Evolutionary conservation across 2,888 invertebrate species (phyloP).

Genomic region (Drosophila suboccidentalis): DNA sequence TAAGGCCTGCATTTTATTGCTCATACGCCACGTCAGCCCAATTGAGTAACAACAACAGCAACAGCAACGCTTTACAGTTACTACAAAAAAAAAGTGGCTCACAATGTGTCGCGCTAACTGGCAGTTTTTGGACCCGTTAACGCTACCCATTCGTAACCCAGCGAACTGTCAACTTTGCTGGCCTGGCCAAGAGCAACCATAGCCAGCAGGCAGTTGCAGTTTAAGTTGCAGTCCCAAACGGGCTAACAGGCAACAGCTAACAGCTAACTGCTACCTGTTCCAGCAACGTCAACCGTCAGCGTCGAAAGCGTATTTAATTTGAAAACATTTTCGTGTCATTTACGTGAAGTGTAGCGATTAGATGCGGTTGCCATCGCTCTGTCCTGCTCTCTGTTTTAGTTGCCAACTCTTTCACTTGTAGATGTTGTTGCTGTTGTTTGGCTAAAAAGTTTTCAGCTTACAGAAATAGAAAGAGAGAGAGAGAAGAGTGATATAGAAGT

Average conservation of each 20-base stretch:
- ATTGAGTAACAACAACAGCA: constrained; percentile 39
- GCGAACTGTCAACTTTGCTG: constrained; percentile 56
- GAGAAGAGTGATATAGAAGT: constrained; percentile 41
- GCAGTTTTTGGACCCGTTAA: constrained; percentile 32
- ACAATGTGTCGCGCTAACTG: constrained; percentile 41
- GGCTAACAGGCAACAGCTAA: constrained; percentile 7
- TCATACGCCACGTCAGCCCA: constrained; percentile 57
- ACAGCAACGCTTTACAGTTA: constrained; percentile 53
- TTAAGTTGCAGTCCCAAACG: constrained; percentile 17
- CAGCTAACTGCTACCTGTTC: constrained; percentile 9
- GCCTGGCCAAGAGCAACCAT: constrained; percentile 9
- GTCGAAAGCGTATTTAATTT: constrained; percentile 60
- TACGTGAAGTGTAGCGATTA: constrained; percentile 72
- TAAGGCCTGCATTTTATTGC: constrained; percentile 60
- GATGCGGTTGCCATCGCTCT: constrained; percentile 56
- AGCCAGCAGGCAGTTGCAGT: constrained; percentile 31
- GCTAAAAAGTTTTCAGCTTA: constrained; percentile 50
- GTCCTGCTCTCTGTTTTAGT: constrained; percentile 9
- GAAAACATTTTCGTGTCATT: constrained; percentile 74
- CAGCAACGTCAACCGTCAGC: constrained; percentile 31
- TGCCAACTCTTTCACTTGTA: constrained; percentile 14
- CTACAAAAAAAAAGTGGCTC: constrained; percentile 54
- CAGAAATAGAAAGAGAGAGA: constrained; percentile 27
- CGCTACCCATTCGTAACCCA: constrained; percentile 50
- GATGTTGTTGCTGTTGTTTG: constrained; percentile 19